Base-by-base conservation (phyloP, 2,113 vertebrate genomes). In the Petromus typicus region DNA sequence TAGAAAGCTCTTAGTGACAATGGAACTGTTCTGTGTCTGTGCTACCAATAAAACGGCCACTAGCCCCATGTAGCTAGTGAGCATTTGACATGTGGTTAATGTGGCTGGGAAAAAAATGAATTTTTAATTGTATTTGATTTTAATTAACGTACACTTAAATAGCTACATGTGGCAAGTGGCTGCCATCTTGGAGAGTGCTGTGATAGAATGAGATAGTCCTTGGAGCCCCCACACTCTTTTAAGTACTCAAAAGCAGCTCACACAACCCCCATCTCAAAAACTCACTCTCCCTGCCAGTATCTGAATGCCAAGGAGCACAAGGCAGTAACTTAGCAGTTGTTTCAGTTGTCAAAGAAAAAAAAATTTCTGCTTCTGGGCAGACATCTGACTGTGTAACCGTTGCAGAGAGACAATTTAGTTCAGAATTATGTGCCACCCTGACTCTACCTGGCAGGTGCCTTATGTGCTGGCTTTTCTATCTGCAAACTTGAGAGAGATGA, bases 401-500 rank as follows among this genome's bases (percentile, higher is more conserved):
- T 96, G 89, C 92, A 90, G 27, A 96, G 80, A 9, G 61, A 97
- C 92, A 93, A 95, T 97, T 94, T 75, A 95, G 92, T 97, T 94
- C 90, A 96, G 98, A 96, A 96, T 76, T 87, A 96, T 91, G 96
- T 34, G 86, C 75, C 93, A 96, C 95, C 96, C 94, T 73, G 93
- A 97, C 94, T 95, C 88, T 96, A 98, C 96, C 97, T 97, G 96
- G 93, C 97, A 95, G 96, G 97, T 87, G 95, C 92, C 98, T 98
- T 97, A 94, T 97, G 97, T 97, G 98, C 90, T 98, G 97, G 91
- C 81, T 97, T 97, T 97, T 97, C 97, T 97, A 94, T 97, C 97
- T 97, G 92, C 93, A 98, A 98, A 98, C 97, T 97, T 71, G 97
- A 98, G 97, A 96, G 98, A 98, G 98, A 98, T 98, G 98, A 98